These are phyloP conservation scores for Gadus macrocephalus DNA, from an alignment of 2,113 vertebrate genomes.

Conservation along the genomic window DNA sequence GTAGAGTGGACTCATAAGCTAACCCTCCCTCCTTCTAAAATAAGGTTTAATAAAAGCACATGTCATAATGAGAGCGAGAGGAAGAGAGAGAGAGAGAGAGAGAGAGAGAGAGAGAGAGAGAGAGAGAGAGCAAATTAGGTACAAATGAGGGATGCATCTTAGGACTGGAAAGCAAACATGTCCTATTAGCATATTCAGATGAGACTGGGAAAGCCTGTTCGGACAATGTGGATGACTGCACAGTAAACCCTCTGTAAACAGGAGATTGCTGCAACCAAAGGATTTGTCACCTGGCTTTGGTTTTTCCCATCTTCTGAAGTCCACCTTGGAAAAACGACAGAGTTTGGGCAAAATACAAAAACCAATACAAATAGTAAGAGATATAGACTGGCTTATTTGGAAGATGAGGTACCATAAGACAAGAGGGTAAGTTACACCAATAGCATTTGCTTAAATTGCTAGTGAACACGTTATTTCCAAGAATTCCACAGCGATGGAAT, in stretches of 20 bases:
- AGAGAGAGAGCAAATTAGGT: not conserved
- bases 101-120: not conserved
- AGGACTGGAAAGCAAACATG: not conserved
- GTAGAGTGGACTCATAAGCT: too few relatives aligned
- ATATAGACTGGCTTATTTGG: too few relatives aligned
- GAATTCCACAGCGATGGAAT: too few relatives aligned
- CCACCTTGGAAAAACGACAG: too few relatives aligned
- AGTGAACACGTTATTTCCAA: too few relatives aligned
- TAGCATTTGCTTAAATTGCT: too few relatives aligned
- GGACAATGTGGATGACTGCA: constrained; percentile 29
- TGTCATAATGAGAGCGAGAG: not conserved
- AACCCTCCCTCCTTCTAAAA: too few relatives aligned
- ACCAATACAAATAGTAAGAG: too few relatives aligned
- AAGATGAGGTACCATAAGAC: too few relatives aligned
- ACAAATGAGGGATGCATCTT: not conserved
- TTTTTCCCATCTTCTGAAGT: not conserved
- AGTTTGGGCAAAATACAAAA: too few relatives aligned
- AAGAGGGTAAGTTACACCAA: too few relatives aligned
- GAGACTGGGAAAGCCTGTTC: constrained; percentile 27
- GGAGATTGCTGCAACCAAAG: not conserved
- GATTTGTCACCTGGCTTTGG: constrained; percentile 8
- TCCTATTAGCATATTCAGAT: constrained; percentile 38
- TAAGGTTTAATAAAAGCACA: too few relatives aligned
- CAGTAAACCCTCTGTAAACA: constrained; percentile 18
- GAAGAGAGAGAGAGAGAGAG: not conserved